Conservation (phyloP, 2,113 vertebrate genomes). For the Coregonus clupeaformis region DNA sequence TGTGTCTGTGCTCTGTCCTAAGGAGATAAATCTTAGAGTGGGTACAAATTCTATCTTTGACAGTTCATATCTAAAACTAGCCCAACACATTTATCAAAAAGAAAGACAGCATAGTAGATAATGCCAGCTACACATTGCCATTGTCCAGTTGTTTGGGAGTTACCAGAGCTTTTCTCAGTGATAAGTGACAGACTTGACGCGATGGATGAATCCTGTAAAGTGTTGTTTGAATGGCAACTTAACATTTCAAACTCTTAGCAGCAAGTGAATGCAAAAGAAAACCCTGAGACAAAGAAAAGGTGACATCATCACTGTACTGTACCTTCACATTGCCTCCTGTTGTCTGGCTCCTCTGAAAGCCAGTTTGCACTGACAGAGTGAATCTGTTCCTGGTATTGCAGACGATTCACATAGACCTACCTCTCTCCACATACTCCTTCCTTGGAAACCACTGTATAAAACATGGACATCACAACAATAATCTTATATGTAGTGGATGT, state of each 20-base stretch:
- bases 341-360: conserved; percentile 81
- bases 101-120: not conserved
- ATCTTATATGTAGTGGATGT: too few species aligned
- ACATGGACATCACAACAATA: not conserved
- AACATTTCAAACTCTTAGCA: not conserved
- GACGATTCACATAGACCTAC: conserved; percentile 80
- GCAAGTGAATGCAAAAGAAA: not conserved
- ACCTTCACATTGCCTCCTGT: conserved; percentile 86
- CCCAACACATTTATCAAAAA: not conserved
- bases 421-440: conserved; percentile 77
- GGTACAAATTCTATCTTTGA: not conserved
- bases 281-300: too few species aligned
- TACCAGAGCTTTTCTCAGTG: not conserved
- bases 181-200: not conserved
- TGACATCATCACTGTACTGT: not conserved
- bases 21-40: not conserved
- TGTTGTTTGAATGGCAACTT: not conserved
- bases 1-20: not conserved
- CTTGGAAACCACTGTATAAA: conserved; percentile 34
- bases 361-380: conserved; percentile 83
- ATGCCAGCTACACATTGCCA: not conserved
- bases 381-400: conserved; percentile 79
- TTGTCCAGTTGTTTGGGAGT: not conserved
- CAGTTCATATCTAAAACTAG: too few species aligned
- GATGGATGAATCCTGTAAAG: too few species aligned